Percentiles rank a stretch among this genome's conserved stretches.
phyloP scores from a whole-genome alignment of 2,888 invertebrate species.

The Thereva unica region DNA sequence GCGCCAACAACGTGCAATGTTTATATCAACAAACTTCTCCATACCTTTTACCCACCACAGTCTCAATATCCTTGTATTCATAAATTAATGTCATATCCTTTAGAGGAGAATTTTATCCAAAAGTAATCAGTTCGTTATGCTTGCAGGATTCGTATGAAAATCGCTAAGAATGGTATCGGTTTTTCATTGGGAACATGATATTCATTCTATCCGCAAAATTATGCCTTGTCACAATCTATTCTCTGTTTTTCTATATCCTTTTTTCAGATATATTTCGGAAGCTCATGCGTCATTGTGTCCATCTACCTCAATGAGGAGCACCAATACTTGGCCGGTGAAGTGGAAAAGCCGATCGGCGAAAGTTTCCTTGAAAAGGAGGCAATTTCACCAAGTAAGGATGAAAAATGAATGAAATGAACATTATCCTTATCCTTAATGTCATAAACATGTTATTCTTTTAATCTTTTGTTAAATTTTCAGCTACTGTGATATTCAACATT shows the following conservation, averaged over 20 bases:
- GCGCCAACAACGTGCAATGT: too few relatives aligned
- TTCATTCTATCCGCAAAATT: not conserved
- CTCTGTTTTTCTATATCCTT: constrained; percentile 29
- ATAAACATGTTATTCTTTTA: constrained; percentile 16
- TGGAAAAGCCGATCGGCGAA: constrained; percentile 61
- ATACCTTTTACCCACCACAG: too few relatives aligned
- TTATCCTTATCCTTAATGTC: not conserved
- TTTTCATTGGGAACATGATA: too few relatives aligned
- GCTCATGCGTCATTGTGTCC: constrained; percentile 67
- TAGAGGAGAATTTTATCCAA: not conserved
- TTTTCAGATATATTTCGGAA: constrained; percentile 70
- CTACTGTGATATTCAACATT: constrained; percentile 73
- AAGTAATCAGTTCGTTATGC: not conserved
- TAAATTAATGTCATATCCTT: not conserved
- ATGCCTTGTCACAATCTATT: not conserved
- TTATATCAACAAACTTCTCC: too few relatives aligned
- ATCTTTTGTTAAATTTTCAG: constrained; percentile 61
- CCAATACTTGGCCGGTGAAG: constrained; percentile 66
- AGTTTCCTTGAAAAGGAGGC: constrained; percentile 65
- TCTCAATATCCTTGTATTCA: too few relatives aligned
- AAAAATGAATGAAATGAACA: not conserved
- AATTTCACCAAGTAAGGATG: constrained; percentile 52
- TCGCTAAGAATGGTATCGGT: too few relatives aligned
- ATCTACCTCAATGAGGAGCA: constrained; percentile 70
- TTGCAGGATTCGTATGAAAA: not conserved